Conservation (phyloP, 2,888 invertebrate species). For the Torymus texanus region DNA sequence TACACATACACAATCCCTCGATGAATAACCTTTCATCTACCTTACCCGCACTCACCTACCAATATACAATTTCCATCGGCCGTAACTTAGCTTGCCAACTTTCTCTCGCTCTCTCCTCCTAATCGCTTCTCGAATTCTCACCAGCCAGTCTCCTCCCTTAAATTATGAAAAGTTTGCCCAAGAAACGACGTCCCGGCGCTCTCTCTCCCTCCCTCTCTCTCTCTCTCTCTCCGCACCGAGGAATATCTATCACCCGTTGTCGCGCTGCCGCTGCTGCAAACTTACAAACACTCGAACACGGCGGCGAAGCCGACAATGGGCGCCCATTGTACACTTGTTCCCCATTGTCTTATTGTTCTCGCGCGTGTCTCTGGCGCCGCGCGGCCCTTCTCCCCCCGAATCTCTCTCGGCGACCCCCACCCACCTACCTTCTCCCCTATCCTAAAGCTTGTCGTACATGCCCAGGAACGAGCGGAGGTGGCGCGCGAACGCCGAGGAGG, state of each 20-base stretch:
- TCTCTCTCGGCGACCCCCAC: slow-evolving; percentile 21
- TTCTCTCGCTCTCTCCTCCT: slow-evolving; percentile 9
- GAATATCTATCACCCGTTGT: too few relatives aligned
- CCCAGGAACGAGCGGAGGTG: background rate
- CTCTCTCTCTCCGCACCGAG: slow-evolving; percentile 9
- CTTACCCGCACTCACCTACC: slow-evolving; percentile 13
- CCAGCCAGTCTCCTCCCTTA: slow-evolving; percentile 10
- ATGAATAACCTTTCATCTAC: slow-evolving; percentile 46
- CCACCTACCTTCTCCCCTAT: slow-evolving; percentile 44
- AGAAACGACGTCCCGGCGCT: slow-evolving; percentile 25
- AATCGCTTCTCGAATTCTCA: slow-evolving; percentile 55
- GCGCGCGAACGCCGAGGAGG: background rate
- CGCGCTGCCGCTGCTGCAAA: slow-evolving; percentile 32
- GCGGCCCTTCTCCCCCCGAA: background rate
- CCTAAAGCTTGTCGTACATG: slow-evolving; percentile 39
- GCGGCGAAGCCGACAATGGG: slow-evolving; percentile 57
- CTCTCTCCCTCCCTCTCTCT: slow-evolving; percentile 15
- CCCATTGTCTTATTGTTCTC: slow-evolving; percentile 70
- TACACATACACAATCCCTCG: background rate
- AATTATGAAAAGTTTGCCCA: slow-evolving; percentile 55
- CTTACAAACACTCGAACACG: slow-evolving; percentile 56
- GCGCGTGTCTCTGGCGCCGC: slow-evolving; percentile 51
- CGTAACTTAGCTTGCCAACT: slow-evolving; percentile 37
- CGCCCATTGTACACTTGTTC: slow-evolving; percentile 69
- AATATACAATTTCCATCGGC: slow-evolving; percentile 50